These are phyloP conservation scores for Ramphastos sulfuratus DNA, from an alignment of 2,113 vertebrate species.

Conservation along the genomic window DNA sequence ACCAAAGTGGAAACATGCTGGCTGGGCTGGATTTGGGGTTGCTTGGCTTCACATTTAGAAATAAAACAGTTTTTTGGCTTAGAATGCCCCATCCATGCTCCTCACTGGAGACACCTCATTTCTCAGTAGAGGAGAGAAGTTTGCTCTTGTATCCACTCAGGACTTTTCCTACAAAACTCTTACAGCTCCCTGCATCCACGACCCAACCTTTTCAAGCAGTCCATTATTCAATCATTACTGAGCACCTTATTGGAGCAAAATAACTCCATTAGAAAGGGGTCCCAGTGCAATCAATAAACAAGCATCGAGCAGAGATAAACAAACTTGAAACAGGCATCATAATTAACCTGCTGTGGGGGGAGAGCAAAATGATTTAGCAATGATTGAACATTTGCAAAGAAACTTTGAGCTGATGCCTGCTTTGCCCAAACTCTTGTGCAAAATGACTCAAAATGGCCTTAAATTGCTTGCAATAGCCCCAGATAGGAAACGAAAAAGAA, in stretches of 20 bases:
- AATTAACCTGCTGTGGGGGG: slow-evolving; percentile 50
- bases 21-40: neutral
- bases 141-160: neutral
- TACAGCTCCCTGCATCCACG: slow-evolving; percentile 6
- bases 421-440: slow-evolving; percentile 53
- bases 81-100: neutral
- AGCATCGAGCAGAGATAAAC: slow-evolving; percentile 55
- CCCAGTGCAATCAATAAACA: slow-evolving; percentile 76
- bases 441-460: slow-evolving; percentile 29
- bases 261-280: slow-evolving; percentile 74
- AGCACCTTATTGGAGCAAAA: slow-evolving; percentile 74
- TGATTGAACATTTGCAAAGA: slow-evolving; percentile 56
- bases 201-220: slow-evolving; percentile 18
- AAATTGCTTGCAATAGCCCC: neutral
- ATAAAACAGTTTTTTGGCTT: neutral
- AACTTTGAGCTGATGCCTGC: slow-evolving; percentile 31
- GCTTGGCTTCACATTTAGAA: neutral
- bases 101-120: neutral
- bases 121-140: neutral
- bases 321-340: slow-evolving; percentile 64
- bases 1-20: neutral
- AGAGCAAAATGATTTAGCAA: slow-evolving; percentile 51
- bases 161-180: slow-evolving; percentile 29
- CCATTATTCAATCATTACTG: slow-evolving; percentile 40
- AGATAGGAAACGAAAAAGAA: slow-evolving; percentile 60